Percentiles rank a stretch among this genome's conserved stretches.
phyloP scores from a whole-genome alignment of 1,140 invertebrate genomes.

The Goniozus legneri region DNA sequence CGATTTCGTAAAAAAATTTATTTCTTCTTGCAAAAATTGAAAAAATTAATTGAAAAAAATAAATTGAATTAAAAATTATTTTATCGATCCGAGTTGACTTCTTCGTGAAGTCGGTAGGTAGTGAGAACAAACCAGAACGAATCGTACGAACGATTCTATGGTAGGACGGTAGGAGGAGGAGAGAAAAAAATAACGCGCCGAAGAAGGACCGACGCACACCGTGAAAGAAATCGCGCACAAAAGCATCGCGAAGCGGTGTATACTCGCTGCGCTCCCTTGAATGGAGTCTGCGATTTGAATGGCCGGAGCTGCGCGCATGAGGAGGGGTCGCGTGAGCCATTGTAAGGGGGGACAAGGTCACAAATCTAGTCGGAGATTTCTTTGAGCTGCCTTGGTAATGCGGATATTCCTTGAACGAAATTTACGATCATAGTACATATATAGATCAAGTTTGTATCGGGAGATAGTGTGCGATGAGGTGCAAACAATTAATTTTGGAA shows the following conservation, averaged over 20 bases:
- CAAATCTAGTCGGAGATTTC: conserved; percentile 46
- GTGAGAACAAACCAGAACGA: conserved; percentile 5
- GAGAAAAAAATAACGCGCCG: conserved; percentile 14
- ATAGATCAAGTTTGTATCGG: too few relatives aligned
- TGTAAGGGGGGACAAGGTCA: conserved; percentile 49
- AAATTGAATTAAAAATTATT: background rate
- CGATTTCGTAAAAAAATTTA: too few relatives aligned
- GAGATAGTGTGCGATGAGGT: too few relatives aligned
- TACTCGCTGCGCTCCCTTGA: conserved; percentile 31
- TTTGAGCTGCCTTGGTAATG: conserved; percentile 27
- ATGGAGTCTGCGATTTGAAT: conserved; percentile 47
- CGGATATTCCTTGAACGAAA: conserved; percentile 26
- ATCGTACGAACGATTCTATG: conserved; percentile 1
- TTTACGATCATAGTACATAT: conserved; percentile 26
- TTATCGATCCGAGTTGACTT: background rate
- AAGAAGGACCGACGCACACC: conserved; percentile 15
- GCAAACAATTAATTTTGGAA: too few relatives aligned
- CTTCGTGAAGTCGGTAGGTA: background rate
- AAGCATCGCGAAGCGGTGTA: conserved; percentile 38
- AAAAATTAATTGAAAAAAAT: too few relatives aligned
- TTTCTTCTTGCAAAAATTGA: too few relatives aligned
- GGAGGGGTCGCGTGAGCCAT: conserved; percentile 43
- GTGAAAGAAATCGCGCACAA: conserved; percentile 48
- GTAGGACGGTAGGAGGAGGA: conserved; percentile 8
- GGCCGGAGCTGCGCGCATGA: conserved; percentile 32